Evolutionary conservation across 2,113 vertebrate genomes (phyloP), one percentile per base, ranked within the genome.

Genomic region (Catagonus wagneri): DNA sequence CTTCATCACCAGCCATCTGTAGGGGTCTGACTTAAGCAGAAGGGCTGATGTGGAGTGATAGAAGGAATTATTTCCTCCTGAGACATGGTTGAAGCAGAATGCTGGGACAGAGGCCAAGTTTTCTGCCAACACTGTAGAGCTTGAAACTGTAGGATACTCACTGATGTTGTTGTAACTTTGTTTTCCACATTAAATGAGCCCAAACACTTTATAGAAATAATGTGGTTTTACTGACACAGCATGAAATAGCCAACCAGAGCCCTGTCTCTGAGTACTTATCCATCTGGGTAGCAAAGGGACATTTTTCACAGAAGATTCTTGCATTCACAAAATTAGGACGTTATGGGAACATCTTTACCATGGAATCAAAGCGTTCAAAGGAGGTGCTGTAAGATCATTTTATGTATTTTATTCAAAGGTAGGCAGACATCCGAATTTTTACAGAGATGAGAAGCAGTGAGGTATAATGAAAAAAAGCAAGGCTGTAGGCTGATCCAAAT

Each of bases 61-160:
- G 60, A 83, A 87, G 60, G 86, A 86, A 96, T 95, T 93, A 56
- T 87, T 89, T 92, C 69, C 87, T 96, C 95, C 72, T 88, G 96
- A 91, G 93, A 95, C 60, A 32, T 54, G 84, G 56, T 69, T 93
- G 76, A 95, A 83, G 65, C 71, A 84, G 75, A 93, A 79, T 89
- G 72, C 91, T 60, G 79, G 94, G 39, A 87, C n/a, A 92, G 52
- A 74, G 32, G 86, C 94, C 93, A 95, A 94, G 50, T 83, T 95
- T 86, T 80, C 72, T 83, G 86, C 58, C 94, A 61, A 44, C 32
- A 61, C 63, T 23, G 9, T 56, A 71, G 60, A 83, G 52, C 60
- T 4, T 69, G 61, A 69, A 90, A 90, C 74, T 87, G 78, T 52
- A 96, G 92, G 65, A 17, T 63, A 52, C 39, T 76, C 66, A 66